Evolutionary conservation across 2,888 invertebrate species (phyloP).

Genomic region (Miltochrista miniata): DNA sequence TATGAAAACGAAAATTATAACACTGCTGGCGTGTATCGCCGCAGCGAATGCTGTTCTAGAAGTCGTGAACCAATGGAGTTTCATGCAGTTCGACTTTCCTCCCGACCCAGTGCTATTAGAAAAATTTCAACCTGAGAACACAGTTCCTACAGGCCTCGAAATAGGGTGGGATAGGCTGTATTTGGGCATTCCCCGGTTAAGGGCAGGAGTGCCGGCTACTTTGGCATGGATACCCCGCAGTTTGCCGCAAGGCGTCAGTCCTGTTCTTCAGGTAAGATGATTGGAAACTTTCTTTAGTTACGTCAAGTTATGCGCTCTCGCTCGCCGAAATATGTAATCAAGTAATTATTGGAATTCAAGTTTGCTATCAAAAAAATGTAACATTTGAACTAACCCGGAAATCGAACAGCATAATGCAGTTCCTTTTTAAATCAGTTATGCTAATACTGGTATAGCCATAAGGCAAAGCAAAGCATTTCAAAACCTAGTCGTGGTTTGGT

Average conservation of each 20-base stretch:
- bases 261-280: slow-evolving; percentile 84
- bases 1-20: slow-evolving; percentile 53
- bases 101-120: slow-evolving; percentile 82
- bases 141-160: slow-evolving; percentile 90
- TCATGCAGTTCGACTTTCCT: slow-evolving; percentile 87
- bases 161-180: slow-evolving; percentile 88
- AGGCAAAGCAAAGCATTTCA: too few relatives aligned
- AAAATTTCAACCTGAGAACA: slow-evolving; percentile 88
- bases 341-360: neutral
- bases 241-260: slow-evolving; percentile 86
- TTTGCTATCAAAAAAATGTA: neutral
- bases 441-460: too few relatives aligned
- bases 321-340: neutral
- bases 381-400: neutral
- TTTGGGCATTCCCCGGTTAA: slow-evolving; percentile 89
- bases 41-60: slow-evolving; percentile 79
- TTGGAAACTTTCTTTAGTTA: slow-evolving; percentile 22
- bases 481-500: too few relatives aligned
- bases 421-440: too few relatives aligned
- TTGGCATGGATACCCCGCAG: slow-evolving; percentile 87
- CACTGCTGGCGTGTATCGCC: slow-evolving; percentile 60
- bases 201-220: slow-evolving; percentile 90
- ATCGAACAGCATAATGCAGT: neutral
- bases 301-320: neutral
- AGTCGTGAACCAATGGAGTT: slow-evolving; percentile 87